Evolutionary conservation across 2,113 vertebrate species (phyloP), one percentile per base, ranked within the genome.

Genomic region (Macquaria australasica): DNA sequence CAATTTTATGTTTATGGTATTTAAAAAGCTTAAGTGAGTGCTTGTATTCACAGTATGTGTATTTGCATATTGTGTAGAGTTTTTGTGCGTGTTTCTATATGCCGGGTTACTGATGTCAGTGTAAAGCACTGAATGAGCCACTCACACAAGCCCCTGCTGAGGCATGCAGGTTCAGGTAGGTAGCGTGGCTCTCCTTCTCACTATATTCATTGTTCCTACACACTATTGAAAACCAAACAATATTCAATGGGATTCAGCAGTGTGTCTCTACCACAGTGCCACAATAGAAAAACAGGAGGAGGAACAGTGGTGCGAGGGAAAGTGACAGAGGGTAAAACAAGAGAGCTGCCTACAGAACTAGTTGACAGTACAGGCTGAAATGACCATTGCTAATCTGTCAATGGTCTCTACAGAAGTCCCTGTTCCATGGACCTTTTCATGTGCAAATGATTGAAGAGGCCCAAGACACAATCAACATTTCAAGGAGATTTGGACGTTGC

Each of bases 401-500:
- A 55, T 73, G 63, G 78, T 78, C 60, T 72, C 53, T 60, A 23
- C 81, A 45, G 48, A 71, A 68, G 59, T 64, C 81, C 50, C 53
- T 67, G 50, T 55, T 70, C 20, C 62, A 28, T 6, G 34, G 79
- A 75, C 37, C 84, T 83, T 88, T 93, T 88, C 74, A 83, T 84
- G 82, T 84, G 82, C 64, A 82, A 90, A 91, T 85, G 79, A 89
- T 82, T 82, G 84, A 87, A 74, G 84, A 88, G 82, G 75, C 63
- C 53, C 10, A 25, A 85, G 83, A 91, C 87, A 88, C 81, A 87
- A 90, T 86, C 76, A 74, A 83, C 75, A 81, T 86, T 87, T 92
- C 73, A 90, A 90, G 87, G 85, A 88, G 88, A 88, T 92, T 92
- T 93, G 86, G 83, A 88, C 8, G 21, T 81, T 70, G 67, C 68